phyloP scores from a whole-genome alignment of 2,888 invertebrate species.

The Tinea semifulvella region DNA sequence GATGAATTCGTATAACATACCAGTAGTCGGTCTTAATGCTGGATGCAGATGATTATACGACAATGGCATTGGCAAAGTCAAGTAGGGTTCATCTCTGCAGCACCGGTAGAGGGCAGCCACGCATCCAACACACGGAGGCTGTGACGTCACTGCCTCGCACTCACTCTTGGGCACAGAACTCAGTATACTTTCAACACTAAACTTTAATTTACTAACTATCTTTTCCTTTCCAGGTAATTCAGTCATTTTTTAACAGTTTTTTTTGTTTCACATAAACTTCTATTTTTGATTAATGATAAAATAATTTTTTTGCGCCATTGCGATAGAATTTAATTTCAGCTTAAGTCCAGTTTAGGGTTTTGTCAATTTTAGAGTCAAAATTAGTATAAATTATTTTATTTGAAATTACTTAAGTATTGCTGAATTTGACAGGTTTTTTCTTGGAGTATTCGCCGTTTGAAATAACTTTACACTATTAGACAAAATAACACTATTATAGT shows the following conservation, averaged over 20 bases:
- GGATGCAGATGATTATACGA: slow-evolving; percentile 55
- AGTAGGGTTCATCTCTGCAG: slow-evolving; percentile 60
- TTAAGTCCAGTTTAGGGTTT: too few species aligned
- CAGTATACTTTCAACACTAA: slow-evolving; percentile 76
- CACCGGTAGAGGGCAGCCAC: slow-evolving; percentile 72
- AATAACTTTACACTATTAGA: too few species aligned
- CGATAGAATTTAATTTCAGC: too few species aligned
- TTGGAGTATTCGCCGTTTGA: too few species aligned
- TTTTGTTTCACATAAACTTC: too few species aligned
- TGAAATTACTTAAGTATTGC: too few species aligned
- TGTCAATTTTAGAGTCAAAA: too few species aligned
- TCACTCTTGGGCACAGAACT: slow-evolving; percentile 17
- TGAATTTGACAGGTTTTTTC: too few species aligned
- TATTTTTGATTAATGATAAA: too few species aligned
- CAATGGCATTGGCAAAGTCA: slow-evolving; percentile 40
- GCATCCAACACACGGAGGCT: slow-evolving; percentile 70
- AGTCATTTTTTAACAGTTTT: slow-evolving; percentile 12
- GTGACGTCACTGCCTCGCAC: slow-evolving; percentile 38
- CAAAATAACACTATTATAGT: too few species aligned
- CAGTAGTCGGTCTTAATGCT: slow-evolving; percentile 52
- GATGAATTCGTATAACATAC: slow-evolving; percentile 28
- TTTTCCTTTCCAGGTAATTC: background rate
- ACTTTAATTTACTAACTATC: slow-evolving; percentile 62
- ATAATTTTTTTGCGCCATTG: too few species aligned
- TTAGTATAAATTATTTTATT: too few species aligned